Evolutionary conservation across 2,113 vertebrate genomes (phyloP), one percentile per base, ranked within the genome.

Genomic region (Sigmodon hispidus): DNA sequence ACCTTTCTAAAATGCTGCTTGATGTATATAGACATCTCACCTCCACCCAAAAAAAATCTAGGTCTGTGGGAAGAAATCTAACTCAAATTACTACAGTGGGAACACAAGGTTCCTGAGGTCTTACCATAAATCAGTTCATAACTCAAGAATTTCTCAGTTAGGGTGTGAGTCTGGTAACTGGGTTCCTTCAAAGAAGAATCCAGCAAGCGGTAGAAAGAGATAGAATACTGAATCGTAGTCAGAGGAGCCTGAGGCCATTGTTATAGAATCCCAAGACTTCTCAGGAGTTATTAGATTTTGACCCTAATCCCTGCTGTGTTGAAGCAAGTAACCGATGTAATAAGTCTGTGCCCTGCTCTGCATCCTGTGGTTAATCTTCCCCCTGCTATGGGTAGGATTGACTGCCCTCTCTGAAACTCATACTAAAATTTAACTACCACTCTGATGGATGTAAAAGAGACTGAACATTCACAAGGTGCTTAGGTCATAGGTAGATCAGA

Each of bases 111-210:
- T 45, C 36, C 3, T 7, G 24, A 40, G 34, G 22, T 29, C 80
- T 17, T 52, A 21, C 10, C 2, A 36, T 40, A 63, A 73, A 24
- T 11, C 31, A 48, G 24, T 75, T 75, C 19, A 34, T 7, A 91
- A 55, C 22, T 89, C n/a, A 96, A 88, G 50, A 80, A 61, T 45
- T 86, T 81, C 89, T 93, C 61, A 87, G 16, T 63, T 40, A 69
- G 31, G 1, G 13, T 34, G 1, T 87, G 57, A 29, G 48, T 55
- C 15, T 1, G 79, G 22, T 57, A 87, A 61, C 24, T 34, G 16
- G 72, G 3, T 55, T 75, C 79, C 57, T 87, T 69, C 88, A 72
- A 61, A 84, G 65, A 94, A 90, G 65, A 24, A 72, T 24, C 19
- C 17, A 57, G 59, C 1, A 40, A 19, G 57, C 34, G 31, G 1